Base-by-base conservation (phyloP, 1,140 invertebrate genomes). In the Matsumurasca onukii region DNA sequence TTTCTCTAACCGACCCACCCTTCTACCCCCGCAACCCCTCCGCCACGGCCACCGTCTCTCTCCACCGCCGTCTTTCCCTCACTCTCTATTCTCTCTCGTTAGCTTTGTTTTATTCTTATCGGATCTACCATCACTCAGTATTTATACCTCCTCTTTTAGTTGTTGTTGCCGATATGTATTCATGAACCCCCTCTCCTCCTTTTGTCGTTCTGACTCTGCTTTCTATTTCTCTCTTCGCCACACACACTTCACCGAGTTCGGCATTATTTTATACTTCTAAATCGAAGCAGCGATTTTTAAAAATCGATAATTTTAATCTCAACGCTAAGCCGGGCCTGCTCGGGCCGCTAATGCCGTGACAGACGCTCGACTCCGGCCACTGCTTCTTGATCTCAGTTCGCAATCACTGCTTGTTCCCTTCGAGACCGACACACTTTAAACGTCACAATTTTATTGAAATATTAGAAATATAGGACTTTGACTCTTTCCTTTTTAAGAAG, bases 81-180 rank as follows among this genome's bases (percentile, higher is more conserved):
- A n/a, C 15, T 22, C 62, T 17, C 64, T 66, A 34, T 49, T 45
- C 25, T 51, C 64, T 27, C 31, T 64, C 62, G 62, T 48, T 39
- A 34, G 39, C 62, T 48, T 48, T 64, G 31, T 48, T 64, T 48
- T 64, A 34, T 48, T 39, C 39, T 48, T 39, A 64, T 48, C 31
- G 20, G 31, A 34, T 64, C 62, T 64, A 25, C 62, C 31, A 64
- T 64, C 31, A 39, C 39, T 48, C 39, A 34, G 62, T 48, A 49
- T 30, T 66, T 51, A 66, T 51, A 66, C 31, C 64, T 66, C 31
- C 64, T 51, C 64, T 66, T 66, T 51, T 49, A 59, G 55, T 59
- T 59, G 55, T 59, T 59, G 55, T 59, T 59, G 55, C 55, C 55
- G 55, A 59, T 59, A 59, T 59, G 55, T 59, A 59, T 59, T 59